A percentile compares a stretch with the other conserved stretches of the same genome.
phyloP scores from a whole-genome alignment of 1,140 invertebrate species.

The Plectus sambesii region DNA sequence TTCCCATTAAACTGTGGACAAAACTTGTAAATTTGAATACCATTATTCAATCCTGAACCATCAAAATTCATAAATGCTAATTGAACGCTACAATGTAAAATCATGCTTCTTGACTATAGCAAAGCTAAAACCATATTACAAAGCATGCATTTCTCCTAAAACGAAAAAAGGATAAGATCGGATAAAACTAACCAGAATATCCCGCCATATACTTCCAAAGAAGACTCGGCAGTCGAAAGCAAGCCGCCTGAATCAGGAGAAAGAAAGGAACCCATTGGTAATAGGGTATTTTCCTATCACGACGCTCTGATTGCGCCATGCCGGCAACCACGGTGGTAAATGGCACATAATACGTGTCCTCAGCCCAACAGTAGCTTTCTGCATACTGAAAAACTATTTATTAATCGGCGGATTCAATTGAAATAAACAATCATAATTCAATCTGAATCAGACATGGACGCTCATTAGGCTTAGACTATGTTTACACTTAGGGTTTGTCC shows the following conservation, averaged over 20 bases:
- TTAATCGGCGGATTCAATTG: too few species aligned
- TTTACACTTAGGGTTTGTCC: too few species aligned
- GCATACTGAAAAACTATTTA: too few species aligned
- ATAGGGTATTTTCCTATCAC: conserved; percentile 30
- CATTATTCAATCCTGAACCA: too few species aligned
- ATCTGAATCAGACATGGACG: too few species aligned
- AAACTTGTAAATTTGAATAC: too few species aligned
- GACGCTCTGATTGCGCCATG: conserved; percentile 13
- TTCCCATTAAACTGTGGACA: too few species aligned
- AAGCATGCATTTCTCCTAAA: neutral
- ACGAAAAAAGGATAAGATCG: conserved; percentile 1
- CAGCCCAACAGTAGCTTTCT: conserved; percentile 29
- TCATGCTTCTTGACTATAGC: too few species aligned
- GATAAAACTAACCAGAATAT: conserved; percentile 28
- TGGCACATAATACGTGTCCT: conserved; percentile 28
- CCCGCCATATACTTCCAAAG: conserved; percentile 42
- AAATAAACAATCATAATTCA: too few species aligned
- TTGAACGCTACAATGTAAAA: too few species aligned
- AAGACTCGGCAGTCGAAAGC: conserved; percentile 45
- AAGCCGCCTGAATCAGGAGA: conserved; percentile 42
- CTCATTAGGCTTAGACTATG: too few species aligned
- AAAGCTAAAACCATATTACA: neutral
- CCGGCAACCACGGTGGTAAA: conserved; percentile 19
- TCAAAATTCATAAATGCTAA: too few species aligned
- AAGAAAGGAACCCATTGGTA: conserved; percentile 49